Evolutionary conservation across 2,888 invertebrate species (phyloP), one percentile per base, ranked within the genome.

Genomic region (Philaethria dido): DNA sequence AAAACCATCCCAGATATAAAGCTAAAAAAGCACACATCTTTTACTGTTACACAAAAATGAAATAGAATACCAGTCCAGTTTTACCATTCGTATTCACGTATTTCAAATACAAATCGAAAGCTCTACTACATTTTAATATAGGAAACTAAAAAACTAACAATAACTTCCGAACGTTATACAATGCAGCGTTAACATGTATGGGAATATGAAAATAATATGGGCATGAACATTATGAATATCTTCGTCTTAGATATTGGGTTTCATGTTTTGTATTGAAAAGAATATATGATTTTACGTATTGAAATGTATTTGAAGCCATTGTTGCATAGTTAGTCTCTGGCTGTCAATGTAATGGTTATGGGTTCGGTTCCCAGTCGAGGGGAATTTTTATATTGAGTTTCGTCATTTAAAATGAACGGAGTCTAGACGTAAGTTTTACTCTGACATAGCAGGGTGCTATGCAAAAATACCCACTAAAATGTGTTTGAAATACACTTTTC

Each of bases 171-270:
- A 50, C 25, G 50, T n/a, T 50, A 16, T 16, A 50, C 50, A 50
- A 50, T 50, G 50, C 25, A 29, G 8, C n/a, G 50, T 29, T 50
- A 50, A 50, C 50, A 50, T 50, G 25, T 4, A 50, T n/a, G n/a
- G 25, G 11, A 29, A 50, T 25, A 50, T 50, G 50, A 29, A 29
- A 50, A 48, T 48, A 22, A 14, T 48, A 48, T 22, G 22, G n/a
- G n/a, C 48, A 25, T 16, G 29, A 29, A n/a, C 3, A 52, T 52
- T 29, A 29, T 11, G 50, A 29, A 52, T 52, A 52, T 52, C 50
- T 25, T n/a, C 11, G 14, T 52, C 50, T 52, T 29, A 29, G n/a
- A 52, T n/a, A n/a, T 52, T 52, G 25, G n/a, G 25, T 22, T 50
- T 47, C 47, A 4, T 1, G 48, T 22, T 52, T 52, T 52, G 50